Conservation (phyloP, 2,797 vertebrate species). For the Peromyscus aztecus region DNA sequence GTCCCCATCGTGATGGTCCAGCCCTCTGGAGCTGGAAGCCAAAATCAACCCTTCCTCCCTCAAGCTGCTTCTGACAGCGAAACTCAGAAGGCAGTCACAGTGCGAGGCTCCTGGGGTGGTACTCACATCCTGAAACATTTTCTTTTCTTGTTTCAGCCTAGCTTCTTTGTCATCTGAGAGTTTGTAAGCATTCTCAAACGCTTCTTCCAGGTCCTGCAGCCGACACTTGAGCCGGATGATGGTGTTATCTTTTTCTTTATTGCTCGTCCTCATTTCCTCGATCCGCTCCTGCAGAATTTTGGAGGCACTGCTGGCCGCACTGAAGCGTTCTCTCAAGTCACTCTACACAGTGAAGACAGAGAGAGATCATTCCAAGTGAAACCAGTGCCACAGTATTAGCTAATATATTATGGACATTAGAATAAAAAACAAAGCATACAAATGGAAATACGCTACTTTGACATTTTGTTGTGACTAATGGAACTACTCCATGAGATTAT, state of each 20-base stretch:
- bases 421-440: rapidly evolving
- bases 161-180: constrained; percentile 93
- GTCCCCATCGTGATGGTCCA: background rate
- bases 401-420: background rate
- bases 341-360: constrained; percentile 84
- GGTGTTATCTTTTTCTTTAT: constrained; percentile 92
- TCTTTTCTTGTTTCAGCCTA: constrained; percentile 92
- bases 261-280: constrained; percentile 91
- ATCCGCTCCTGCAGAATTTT: constrained; percentile 92
- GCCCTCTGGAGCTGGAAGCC: background rate
- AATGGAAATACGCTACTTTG: background rate
- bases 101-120: rapidly evolving
- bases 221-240: constrained; percentile 88
- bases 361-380: background rate
- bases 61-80: background rate
- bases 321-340: constrained; percentile 94
- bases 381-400: background rate
- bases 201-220: constrained; percentile 92
- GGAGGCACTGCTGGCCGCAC: constrained; percentile 88
- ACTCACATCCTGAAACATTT: constrained; percentile 97
- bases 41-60: background rate
- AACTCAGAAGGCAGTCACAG: background rate
- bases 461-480: background rate
- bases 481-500: background rate
- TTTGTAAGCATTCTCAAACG: constrained; percentile 90